These are phyloP conservation scores for Polypedilum vanderplanki DNA, from an alignment of 1,140 invertebrate genomes.

Conservation along the genomic window DNA sequence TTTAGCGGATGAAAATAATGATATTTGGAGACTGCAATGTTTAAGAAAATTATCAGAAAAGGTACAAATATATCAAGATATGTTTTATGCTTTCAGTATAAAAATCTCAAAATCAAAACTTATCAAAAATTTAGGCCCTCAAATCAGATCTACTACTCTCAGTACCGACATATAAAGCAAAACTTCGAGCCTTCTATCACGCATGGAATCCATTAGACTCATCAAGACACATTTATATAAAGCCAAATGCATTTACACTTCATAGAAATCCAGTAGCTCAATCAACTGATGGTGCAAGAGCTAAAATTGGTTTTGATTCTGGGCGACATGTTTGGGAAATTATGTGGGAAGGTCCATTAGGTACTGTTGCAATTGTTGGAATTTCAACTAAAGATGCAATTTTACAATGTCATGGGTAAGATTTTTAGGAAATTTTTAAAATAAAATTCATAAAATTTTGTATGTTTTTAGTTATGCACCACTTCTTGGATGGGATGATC, in stretches of 20 bases:
- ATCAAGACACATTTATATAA: constrained; percentile 94
- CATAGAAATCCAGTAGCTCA: constrained; percentile 97
- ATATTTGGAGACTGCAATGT: constrained; percentile 91
- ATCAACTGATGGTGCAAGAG: constrained; percentile 93
- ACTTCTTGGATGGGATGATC: constrained; percentile 74
- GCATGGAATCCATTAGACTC: constrained; percentile 97
- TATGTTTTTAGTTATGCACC: background rate
- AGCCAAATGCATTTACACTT: constrained; percentile 93
- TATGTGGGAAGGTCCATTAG: constrained; percentile 96
- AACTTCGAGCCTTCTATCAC: constrained; percentile 88
- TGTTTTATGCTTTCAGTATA: too few species aligned
- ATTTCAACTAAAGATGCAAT: constrained; percentile 92
- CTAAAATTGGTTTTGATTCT: constrained; percentile 87
- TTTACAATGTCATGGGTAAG: constrained; percentile 84
- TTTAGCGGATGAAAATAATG: constrained; percentile 89
- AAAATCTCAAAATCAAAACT: too few species aligned
- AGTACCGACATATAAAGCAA: constrained; percentile 86
- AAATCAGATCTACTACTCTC: constrained; percentile 88
- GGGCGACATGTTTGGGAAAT: constrained; percentile 98
- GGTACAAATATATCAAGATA: constrained; percentile 31
- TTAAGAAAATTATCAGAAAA: constrained; percentile 80
- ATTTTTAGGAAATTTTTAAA: constrained; percentile 65
- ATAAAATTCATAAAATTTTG: constrained; percentile 3
- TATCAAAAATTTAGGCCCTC: constrained; percentile 50
- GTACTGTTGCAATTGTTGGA: constrained; percentile 90